A percentile compares a stretch with the other conserved stretches of the same genome.
These are phyloP conservation scores for Halictus quadricinctus DNA, from an alignment of 2,888 invertebrate species.

Conservation along the genomic window DNA sequence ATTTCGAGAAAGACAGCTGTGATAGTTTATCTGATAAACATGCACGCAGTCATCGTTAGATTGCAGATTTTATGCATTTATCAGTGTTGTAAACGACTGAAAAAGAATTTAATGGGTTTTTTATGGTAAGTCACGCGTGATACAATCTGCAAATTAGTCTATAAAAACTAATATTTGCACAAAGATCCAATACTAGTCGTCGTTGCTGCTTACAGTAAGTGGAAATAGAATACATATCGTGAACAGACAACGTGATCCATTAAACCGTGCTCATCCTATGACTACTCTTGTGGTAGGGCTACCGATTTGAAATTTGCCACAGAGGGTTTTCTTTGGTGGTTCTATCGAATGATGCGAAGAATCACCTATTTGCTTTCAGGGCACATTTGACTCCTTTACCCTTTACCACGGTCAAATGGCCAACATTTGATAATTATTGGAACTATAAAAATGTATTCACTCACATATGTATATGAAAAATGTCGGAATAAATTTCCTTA, in stretches of 20 bases:
- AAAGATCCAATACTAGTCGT: not conserved
- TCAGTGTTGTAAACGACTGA: not conserved
- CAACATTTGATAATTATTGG: too few species aligned
- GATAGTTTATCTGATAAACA: conserved; percentile 3
- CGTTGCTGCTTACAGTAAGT: not conserved
- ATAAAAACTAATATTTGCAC: not conserved
- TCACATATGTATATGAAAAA: too few species aligned
- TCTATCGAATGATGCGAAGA: too few species aligned
- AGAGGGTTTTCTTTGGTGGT: too few species aligned
- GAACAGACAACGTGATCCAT: not conserved
- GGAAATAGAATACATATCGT: not conserved
- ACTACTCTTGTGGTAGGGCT: too few species aligned
- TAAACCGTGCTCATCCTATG: too few species aligned
- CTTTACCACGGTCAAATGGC: too few species aligned
- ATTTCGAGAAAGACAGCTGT: not conserved
- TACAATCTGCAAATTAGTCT: not conserved
- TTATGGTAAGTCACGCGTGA: not conserved
- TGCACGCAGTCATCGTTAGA: not conserved
- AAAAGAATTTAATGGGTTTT: not conserved
- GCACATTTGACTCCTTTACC: too few species aligned
- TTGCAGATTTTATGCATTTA: not conserved
- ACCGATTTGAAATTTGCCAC: too few species aligned
- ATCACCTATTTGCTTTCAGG: too few species aligned
- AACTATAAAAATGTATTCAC: too few species aligned
- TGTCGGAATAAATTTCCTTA: too few species aligned